These are phyloP conservation scores for Nipponia nippon DNA, from an alignment of 2,113 vertebrate genomes.

Conservation along the genomic window DNA sequence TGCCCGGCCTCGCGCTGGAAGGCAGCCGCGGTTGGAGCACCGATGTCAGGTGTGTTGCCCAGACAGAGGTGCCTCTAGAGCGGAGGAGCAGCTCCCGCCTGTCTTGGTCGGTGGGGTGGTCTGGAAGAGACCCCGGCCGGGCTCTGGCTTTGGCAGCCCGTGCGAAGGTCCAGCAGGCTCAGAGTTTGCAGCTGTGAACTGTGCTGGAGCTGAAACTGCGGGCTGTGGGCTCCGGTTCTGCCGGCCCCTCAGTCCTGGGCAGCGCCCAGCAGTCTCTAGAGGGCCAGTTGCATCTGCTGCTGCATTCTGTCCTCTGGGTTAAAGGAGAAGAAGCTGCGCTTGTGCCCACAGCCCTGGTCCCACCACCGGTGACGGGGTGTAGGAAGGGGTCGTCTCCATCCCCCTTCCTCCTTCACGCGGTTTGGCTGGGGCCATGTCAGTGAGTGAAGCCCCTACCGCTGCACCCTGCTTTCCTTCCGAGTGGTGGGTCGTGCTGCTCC, in stretches of 20 bases:
- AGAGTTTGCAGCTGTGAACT: background rate
- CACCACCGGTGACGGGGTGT: background rate
- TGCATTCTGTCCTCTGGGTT: too few species aligned
- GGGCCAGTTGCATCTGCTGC: background rate
- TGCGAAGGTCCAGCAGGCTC: background rate
- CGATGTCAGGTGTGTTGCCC: fast-evolving
- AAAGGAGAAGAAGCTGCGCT: background rate
- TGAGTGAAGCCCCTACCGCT: fast-evolving
- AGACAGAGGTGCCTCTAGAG: background rate
- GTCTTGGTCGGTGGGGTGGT: too few species aligned
- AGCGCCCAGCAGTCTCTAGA: background rate
- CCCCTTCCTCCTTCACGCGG: fast-evolving
- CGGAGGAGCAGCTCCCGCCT: background rate
- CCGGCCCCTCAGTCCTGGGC: background rate
- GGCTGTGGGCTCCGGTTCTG: background rate
- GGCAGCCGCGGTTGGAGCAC: background rate
- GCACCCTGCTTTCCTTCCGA: background rate
- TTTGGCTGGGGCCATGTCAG: background rate
- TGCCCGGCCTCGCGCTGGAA: background rate
- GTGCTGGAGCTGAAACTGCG: background rate
- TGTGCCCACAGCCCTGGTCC: background rate
- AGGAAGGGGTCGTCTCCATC: background rate
- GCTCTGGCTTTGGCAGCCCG: background rate
- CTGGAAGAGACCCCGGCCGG: background rate
- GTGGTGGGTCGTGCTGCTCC: background rate